phyloP scores from a whole-genome alignment of 2,797 vertebrate species.

The Pseudochirops corinnae region DNA sequence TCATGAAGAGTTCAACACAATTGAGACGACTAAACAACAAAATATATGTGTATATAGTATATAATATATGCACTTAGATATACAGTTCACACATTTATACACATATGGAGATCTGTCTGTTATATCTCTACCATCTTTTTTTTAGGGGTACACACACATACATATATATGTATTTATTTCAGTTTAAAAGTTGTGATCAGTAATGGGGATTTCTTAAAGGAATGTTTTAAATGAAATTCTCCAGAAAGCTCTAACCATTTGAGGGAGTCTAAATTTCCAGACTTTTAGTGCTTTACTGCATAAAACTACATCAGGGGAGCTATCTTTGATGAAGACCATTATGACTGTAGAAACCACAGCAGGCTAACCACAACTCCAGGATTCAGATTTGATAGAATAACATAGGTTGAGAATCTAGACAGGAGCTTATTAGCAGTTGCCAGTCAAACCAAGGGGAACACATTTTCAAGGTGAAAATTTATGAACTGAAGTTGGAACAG shows the following conservation, averaged over 20 bases:
- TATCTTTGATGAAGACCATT: not conserved
- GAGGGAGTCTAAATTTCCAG: not conserved
- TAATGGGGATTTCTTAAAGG: not conserved
- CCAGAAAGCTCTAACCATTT: not conserved
- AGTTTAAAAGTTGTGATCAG: not conserved
- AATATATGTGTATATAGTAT: not conserved
- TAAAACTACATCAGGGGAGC: not conserved
- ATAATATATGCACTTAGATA: not conserved
- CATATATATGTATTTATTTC: not conserved
- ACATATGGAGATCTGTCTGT: not conserved
- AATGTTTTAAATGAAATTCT: not conserved
- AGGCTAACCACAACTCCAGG: not conserved
- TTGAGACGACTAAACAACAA: not conserved
- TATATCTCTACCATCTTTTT: not conserved
- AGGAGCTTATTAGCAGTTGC: not conserved
- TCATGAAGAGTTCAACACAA: not conserved
- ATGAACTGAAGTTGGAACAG: not conserved
- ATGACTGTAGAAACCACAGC: not conserved
- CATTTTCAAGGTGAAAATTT: slow-evolving; percentile 26
- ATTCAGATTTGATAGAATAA: not conserved
- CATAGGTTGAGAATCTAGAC: not conserved
- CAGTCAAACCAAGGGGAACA: not conserved
- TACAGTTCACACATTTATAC: not conserved
- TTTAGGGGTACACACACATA: not conserved
- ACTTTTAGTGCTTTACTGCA: not conserved